These are phyloP conservation scores for Lucifuga dentata DNA, from an alignment of 2,113 vertebrate genomes.

Conservation along the genomic window DNA sequence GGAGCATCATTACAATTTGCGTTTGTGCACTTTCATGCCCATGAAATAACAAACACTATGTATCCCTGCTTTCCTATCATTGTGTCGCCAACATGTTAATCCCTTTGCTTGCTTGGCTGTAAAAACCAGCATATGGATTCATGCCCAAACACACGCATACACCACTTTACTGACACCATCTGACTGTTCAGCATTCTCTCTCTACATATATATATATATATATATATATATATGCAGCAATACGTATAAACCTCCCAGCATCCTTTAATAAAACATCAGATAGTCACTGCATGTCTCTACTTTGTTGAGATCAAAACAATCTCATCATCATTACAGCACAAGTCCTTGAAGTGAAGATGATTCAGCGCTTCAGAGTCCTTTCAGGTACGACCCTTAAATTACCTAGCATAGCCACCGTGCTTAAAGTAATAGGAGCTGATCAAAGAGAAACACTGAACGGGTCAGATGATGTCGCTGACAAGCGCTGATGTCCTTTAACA, in stretches of 20 bases:
- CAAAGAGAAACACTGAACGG: constrained; percentile 38
- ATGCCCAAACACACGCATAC: constrained; percentile 9
- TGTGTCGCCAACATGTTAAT: constrained; percentile 25
- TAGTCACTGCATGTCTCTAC: neutral
- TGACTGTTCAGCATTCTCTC: neutral
- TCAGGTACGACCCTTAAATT: constrained; percentile 16
- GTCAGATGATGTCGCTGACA: constrained; percentile 3
- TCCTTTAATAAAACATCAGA: neutral
- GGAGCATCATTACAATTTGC: constrained; percentile 7
- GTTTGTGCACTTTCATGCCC: constrained; percentile 35
- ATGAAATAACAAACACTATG: constrained; percentile 43
- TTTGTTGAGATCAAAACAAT: constrained; percentile 27
- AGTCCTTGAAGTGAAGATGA: constrained; percentile 32
- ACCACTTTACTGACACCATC: no score
- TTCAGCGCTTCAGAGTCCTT: constrained; percentile 25
- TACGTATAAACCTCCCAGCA: no score
- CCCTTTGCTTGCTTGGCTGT: constrained; percentile 17
- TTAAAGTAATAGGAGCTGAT: constrained; percentile 30
- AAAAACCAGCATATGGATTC: constrained; percentile 16
- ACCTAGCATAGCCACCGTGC: constrained; percentile 21
- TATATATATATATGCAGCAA: neutral
- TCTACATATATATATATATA: no score
- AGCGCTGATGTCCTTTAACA: constrained; percentile 38
- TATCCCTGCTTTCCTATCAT: constrained; percentile 15
- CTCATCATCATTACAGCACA: constrained; percentile 10